Evolutionary conservation across 2,888 invertebrate species (phyloP), one percentile per base, ranked within the genome.

Genomic region (Chrysolina americana): DNA sequence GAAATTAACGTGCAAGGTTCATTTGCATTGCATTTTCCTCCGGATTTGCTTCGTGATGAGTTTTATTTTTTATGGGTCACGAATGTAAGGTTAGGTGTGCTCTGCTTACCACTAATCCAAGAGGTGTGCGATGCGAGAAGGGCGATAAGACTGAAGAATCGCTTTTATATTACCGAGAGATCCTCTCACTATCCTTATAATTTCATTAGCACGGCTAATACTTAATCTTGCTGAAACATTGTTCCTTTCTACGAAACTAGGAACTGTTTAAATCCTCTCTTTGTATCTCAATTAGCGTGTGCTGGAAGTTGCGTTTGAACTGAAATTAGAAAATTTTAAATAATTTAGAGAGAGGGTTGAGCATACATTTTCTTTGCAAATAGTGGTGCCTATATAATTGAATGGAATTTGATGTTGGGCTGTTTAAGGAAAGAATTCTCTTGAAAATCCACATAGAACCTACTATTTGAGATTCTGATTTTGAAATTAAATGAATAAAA

Each of bases 21-120:
- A 84, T 84, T 84, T 84, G 84, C 84, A 84, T 84, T 81, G 82
- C 81, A 81, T 82, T 82, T 81, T 80, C 80, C 71, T 65, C 82
- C 82, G 83, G 83, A 83, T 83, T 83, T 83, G 80, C 80, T 74
- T 66, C 78, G 81, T 81, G 83, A 83, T 83, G 84, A 83, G 83
- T 83, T 84, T 84, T 83, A 84, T 84, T 84, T 84, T 83, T 83
- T 84, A 83, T 80, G 80, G 77, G 65, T 70, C 70, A 19, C 19
- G 53, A 41, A 53, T 47, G 65, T 77, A 71, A 73, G 75, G 77
- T 73, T 74, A 64, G 73, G 71, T 74, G 76, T 71, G 69, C 74
- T 72, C 50, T 70, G 75, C 59, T 71, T 76, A 79, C 73, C 76
- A 70, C 74, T 78, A 80, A 80, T 80, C 79, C 79, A 19, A 68